Base-by-base conservation (phyloP, 2,888 invertebrate genomes). In the Glaucopsyche alexis region DNA sequence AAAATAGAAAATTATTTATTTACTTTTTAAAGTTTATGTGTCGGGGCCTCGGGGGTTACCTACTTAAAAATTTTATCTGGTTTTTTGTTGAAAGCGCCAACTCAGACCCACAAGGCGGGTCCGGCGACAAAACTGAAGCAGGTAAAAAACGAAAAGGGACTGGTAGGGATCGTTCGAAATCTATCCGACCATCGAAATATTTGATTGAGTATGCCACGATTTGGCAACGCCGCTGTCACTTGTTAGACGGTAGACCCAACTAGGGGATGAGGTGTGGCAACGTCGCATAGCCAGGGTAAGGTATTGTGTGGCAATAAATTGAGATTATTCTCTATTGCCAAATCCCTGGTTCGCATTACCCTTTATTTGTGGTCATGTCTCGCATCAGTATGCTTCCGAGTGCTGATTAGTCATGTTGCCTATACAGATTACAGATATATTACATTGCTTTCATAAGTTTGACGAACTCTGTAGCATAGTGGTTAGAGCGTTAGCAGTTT, bases 221-320 rank as follows among this genome's bases (percentile, higher is more conserved):
- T 85, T 85, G 89, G 89, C 89, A 88, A 88, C 89, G 86, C 80
- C 85, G 88, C 87, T 79, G 74, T 81, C 81, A 81, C 78, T 79
- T 79, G 79, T 76, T 79, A 77, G 65, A 55, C 72, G 79, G 76
- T 79, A 77, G 65, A 55, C 72, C 73, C 71, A 73, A 69, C 77
- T 73, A 77, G 83, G 83, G 81, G 81, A 82, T 78, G 78, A 79
- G 80, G 82, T 79, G 76, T 80, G 87, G 87, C 87, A 87, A 87
- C 87, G 82, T 81, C 81, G 84, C 85, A 16, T 76, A 75, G 72
- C 74, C 73, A 71, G 75, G 75, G 73, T 75, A 71, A 64, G 11
- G 13, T 47, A 13, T 60, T 38, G 60, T 29, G 72, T 72, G 72
- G 52, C 16, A 38, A 40, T 6, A 19, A 29, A 16, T n/a, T 40